Percentiles rank a stretch among this genome's conserved stretches.
phyloP scores from a whole-genome alignment of 2,113 vertebrate species.

The Scomber japonicus region DNA sequence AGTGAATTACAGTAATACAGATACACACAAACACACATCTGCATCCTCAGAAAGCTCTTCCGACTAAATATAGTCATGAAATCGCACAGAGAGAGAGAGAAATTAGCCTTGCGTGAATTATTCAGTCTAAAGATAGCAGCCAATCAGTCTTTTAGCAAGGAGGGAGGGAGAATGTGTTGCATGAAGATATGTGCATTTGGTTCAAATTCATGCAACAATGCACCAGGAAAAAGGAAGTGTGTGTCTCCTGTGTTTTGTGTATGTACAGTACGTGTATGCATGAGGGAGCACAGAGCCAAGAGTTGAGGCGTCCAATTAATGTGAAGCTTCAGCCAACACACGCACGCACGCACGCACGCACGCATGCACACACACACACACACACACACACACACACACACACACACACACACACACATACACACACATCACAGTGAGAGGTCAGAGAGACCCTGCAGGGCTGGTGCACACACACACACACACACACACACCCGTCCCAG shows the following conservation, averaged over 20 bases:
- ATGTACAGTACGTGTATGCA: constrained; percentile 51
- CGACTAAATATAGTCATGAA: constrained; percentile 77
- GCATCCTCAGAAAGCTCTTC: constrained; percentile 53
- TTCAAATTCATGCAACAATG: constrained; percentile 74
- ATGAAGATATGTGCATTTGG: constrained; percentile 68
- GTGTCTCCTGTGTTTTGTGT: constrained; percentile 43
- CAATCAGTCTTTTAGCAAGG: constrained; percentile 63
- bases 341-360: neutral
- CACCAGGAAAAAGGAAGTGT: constrained; percentile 63
- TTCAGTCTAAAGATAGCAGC: constrained; percentile 84
- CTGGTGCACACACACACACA: constrained; percentile 35
- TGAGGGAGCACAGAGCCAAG: constrained; percentile 57
- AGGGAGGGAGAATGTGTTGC: constrained; percentile 26
- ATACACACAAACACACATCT: constrained; percentile 57
- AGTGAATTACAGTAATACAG: constrained; percentile 46
- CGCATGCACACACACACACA: neutral
- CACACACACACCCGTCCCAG: constrained; percentile 91
- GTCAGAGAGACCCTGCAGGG: constrained; percentile 71
- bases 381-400: neutral
- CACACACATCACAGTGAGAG: constrained; percentile 59
- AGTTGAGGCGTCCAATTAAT: constrained; percentile 58
- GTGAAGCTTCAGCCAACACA: constrained; percentile 49
- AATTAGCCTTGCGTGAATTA: constrained; percentile 84
- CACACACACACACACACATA: constrained; percentile 25
- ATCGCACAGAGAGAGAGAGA: constrained; percentile 62